Evolutionary conservation across 2,888 invertebrate species (phyloP).

Genomic region (Corbicula japonica): DNA sequence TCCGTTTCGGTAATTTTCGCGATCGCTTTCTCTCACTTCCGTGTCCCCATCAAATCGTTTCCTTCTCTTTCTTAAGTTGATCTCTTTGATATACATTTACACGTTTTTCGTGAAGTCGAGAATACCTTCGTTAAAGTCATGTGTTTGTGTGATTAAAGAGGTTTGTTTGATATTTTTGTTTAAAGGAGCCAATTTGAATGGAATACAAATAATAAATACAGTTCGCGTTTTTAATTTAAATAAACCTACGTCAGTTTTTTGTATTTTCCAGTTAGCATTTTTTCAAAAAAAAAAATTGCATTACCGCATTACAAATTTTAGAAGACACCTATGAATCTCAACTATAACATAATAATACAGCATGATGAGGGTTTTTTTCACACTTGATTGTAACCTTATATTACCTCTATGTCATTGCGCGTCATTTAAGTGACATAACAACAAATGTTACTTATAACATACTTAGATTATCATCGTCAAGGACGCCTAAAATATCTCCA

Average conservation of each 20-base stretch:
- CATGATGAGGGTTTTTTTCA: neutral
- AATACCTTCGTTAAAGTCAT: too few relatives aligned
- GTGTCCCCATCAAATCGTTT: neutral
- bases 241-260: neutral
- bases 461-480: conserved; percentile 46
- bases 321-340: neutral
- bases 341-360: neutral
- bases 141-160: conserved; percentile 1
- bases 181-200: neutral
- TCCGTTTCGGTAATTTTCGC: neutral
- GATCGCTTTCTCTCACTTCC: conserved; percentile 7
- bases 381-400: neutral
- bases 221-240: neutral
- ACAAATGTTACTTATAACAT: conserved; percentile 10
- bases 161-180: neutral
- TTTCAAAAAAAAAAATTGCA: neutral
- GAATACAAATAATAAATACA: neutral
- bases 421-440: neutral
- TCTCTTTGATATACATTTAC: conserved; percentile 25
- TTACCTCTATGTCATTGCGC: neutral
- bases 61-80: conserved; percentile 23
- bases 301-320: neutral
- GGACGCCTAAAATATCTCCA: conserved; percentile 23
- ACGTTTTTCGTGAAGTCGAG: too few relatives aligned
- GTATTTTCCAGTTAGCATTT: neutral